Evolutionary conservation across 2,888 invertebrate species (phyloP).

Genomic region (Anagyrus pseudococci): DNA sequence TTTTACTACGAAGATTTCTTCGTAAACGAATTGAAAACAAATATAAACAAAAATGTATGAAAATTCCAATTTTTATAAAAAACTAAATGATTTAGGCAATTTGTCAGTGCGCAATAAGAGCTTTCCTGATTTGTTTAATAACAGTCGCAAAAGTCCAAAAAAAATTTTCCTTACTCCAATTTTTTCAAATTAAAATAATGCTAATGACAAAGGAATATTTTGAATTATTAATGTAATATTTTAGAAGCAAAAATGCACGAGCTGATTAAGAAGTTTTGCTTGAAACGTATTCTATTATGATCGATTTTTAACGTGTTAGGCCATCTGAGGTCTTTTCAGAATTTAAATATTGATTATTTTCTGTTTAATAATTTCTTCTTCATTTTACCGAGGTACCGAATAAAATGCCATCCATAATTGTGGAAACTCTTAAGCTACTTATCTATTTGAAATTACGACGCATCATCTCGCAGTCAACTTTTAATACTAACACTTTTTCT

Average conservation of each 20-base stretch:
- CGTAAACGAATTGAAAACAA: slow-evolving; percentile 25
- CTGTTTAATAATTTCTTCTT: background rate
- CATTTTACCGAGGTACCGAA: slow-evolving; percentile 31
- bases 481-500: too few relatives aligned
- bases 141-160: background rate
- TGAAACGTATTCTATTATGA: slow-evolving; percentile 9
- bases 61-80: background rate
- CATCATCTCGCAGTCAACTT: slow-evolving; percentile 20
- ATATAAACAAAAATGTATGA: slow-evolving; percentile 24
- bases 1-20: slow-evolving; percentile 25
- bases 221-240: background rate
- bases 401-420: slow-evolving; percentile 33
- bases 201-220: background rate
- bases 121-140: background rate
- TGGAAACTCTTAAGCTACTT: slow-evolving; percentile 28
- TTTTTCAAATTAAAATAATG: background rate
- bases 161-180: too few relatives aligned
- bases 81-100: background rate
- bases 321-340: slow-evolving; percentile 32
- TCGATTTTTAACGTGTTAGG: slow-evolving; percentile 23
- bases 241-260: slow-evolving; percentile 7
- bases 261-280: slow-evolving; percentile 10
- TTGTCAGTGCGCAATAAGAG: background rate
- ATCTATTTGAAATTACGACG: slow-evolving; percentile 28
- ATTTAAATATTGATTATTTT: slow-evolving; percentile 13